These are phyloP conservation scores for Scopus umbretta DNA, from an alignment of 2,113 vertebrate genomes.

Conservation along the genomic window DNA sequence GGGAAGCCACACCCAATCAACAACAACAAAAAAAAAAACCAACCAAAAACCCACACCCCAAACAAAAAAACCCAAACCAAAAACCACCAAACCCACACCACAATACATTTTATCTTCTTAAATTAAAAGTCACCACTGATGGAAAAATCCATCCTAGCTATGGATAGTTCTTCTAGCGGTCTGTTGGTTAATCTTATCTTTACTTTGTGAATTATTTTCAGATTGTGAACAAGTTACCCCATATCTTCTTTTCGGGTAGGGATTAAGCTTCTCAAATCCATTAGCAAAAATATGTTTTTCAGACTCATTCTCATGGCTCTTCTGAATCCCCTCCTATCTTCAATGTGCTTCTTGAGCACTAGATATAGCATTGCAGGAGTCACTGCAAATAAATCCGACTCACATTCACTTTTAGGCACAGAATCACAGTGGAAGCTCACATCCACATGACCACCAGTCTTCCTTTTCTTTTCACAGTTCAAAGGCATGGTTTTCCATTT, in stretches of 20 bases:
- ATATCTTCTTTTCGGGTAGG: background rate
- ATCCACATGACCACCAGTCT: background rate
- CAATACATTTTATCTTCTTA: background rate
- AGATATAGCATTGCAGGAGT: background rate
- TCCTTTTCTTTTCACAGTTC: background rate
- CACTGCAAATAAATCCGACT: background rate
- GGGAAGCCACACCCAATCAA: no score
- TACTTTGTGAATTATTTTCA: background rate
- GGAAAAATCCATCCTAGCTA: background rate
- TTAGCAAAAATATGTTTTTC: background rate
- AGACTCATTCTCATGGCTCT: background rate
- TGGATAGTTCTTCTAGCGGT: background rate
- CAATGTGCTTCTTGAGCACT: background rate
- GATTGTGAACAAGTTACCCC: background rate
- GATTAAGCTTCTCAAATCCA: background rate
- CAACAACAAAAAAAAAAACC: no score
- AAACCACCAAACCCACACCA: no score
- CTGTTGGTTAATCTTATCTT: background rate
- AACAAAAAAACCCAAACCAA: no score
- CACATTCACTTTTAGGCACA: background rate
- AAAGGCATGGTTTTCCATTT: background rate
- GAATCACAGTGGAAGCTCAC: background rate
- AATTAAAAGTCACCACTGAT: background rate
- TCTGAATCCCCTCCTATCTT: background rate
- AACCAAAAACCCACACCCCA: no score